These are phyloP conservation scores for Dissostichus mawsoni DNA, from an alignment of 2,113 vertebrate genomes.

Conservation along the genomic window DNA sequence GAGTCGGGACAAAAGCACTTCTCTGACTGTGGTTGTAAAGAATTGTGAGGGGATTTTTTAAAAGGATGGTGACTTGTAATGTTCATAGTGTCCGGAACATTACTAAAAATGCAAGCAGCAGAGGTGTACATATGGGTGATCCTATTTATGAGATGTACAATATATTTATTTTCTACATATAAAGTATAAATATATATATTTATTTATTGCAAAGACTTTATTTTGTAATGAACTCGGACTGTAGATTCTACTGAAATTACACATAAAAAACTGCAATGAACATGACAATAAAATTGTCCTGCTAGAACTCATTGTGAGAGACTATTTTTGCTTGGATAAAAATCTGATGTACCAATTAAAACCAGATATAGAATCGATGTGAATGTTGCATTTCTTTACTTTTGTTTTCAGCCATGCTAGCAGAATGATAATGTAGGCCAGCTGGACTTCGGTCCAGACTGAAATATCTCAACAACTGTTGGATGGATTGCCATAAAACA, in stretches of 20 bases:
- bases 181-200: slow-evolving; percentile 99
- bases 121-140: slow-evolving; percentile 95
- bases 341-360: slow-evolving; percentile 81
- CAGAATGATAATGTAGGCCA: not conserved
- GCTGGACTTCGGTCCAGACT: not conserved
- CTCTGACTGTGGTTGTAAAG: slow-evolving; percentile 69
- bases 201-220: slow-evolving; percentile 98
- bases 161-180: slow-evolving; percentile 99
- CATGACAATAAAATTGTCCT: slow-evolving; percentile 96
- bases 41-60: slow-evolving; percentile 55
- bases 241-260: slow-evolving; percentile 87
- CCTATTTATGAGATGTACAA: slow-evolving; percentile 99
- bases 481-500: not conserved
- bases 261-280: slow-evolving; percentile 69
- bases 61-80: slow-evolving; percentile 83
- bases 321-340: slow-evolving; percentile 75
- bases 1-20: slow-evolving; percentile 71
- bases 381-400: slow-evolving; percentile 48
- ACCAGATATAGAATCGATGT: slow-evolving; percentile 67
- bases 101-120: slow-evolving; percentile 90
- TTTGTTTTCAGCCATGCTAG: not conserved
- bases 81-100: slow-evolving; percentile 85
- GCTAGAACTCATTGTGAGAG: slow-evolving; percentile 77
- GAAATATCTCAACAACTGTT: not conserved
- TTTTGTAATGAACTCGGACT: slow-evolving; percentile 88